Evolutionary conservation across 2,113 vertebrate species (phyloP).

Genomic region (Albula glossodonta): DNA sequence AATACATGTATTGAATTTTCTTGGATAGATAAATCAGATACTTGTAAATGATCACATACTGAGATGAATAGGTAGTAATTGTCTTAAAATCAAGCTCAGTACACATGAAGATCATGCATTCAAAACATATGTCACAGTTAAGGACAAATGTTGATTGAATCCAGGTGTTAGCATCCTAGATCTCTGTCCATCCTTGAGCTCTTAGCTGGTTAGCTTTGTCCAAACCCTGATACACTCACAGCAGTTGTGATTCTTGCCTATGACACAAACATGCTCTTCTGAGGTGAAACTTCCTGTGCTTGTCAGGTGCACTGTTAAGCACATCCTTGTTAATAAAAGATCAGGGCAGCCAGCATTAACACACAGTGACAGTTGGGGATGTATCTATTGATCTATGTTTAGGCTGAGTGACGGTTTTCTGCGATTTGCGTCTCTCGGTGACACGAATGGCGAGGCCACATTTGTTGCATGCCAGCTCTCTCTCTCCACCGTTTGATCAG

Average conservation of each 20-base stretch:
- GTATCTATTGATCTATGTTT: slow-evolving; percentile 58
- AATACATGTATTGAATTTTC: not conserved
- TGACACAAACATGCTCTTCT: not conserved
- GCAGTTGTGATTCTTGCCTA: not conserved
- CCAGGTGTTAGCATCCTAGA: not conserved
- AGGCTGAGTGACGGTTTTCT: slow-evolving; percentile 54
- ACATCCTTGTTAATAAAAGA: slow-evolving; percentile 61
- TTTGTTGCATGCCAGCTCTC: slow-evolving; percentile 14
- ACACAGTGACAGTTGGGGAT: slow-evolving; percentile 45
- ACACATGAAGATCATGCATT: not conserved
- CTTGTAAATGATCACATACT: not conserved
- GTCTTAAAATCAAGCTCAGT: not conserved
- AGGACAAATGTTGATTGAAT: no score
- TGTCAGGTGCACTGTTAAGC: slow-evolving; percentile 30
- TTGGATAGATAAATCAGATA: not conserved
- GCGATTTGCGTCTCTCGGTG: slow-evolving; percentile 30
- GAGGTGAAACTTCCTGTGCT: slow-evolving; percentile 15
- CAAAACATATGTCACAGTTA: no score
- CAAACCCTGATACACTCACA: not conserved
- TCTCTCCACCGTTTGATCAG: slow-evolving; percentile 4
- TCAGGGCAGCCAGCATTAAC: slow-evolving; percentile 49
- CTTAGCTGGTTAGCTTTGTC: not conserved
- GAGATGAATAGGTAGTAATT: not conserved
- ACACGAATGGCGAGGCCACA: slow-evolving; percentile 9
- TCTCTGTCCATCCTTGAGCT: not conserved